phyloP scores from a whole-genome alignment of 2,888 invertebrate species.

The Sinopyrophorus schimmeli region DNA sequence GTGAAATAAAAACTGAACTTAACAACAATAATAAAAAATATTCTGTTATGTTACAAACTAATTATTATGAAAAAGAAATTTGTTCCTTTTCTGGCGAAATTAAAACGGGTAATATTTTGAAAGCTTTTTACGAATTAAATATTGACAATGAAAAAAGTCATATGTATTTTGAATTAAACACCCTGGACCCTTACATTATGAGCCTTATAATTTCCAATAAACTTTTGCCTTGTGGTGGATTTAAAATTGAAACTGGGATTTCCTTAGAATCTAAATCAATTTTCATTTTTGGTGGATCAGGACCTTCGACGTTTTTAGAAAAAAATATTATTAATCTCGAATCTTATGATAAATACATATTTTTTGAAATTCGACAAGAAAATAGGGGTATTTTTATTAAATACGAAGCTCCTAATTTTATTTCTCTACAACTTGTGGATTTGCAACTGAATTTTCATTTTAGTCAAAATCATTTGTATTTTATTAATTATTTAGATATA shows the following conservation, averaged over 20 bases:
- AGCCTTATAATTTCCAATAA: slow-evolving; percentile 8
- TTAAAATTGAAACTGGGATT: slow-evolving; percentile 10
- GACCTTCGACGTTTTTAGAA: slow-evolving; percentile 6
- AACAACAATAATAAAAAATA: not conserved
- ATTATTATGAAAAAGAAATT: not conserved
- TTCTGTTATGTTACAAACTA: not conserved
- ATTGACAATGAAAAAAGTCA: slow-evolving; percentile 1
- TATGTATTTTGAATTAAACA: slow-evolving; percentile 9
- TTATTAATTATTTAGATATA: slow-evolving; percentile 4
- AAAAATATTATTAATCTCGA: slow-evolving; percentile 10
- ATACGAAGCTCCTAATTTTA: slow-evolving; percentile 11
- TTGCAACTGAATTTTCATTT: slow-evolving; percentile 8
- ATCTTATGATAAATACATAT: slow-evolving; percentile 7
- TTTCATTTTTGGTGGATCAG: slow-evolving; percentile 15
- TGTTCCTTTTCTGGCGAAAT: slow-evolving; percentile 4
- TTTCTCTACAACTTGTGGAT: slow-evolving; percentile 7
- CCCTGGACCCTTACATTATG: slow-evolving; percentile 6
- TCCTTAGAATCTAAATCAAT: not conserved
- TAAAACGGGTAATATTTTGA: slow-evolving; percentile 3
- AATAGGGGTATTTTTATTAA: slow-evolving; percentile 5
- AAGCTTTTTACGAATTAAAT: slow-evolving; percentile 1
- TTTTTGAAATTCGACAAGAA: slow-evolving; percentile 8
- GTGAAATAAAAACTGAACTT: not conserved
- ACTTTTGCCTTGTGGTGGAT: slow-evolving; percentile 11
- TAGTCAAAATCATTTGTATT: not conserved